Conservation (phyloP, 2,113 vertebrate species). For the Vidua macroura region DNA sequence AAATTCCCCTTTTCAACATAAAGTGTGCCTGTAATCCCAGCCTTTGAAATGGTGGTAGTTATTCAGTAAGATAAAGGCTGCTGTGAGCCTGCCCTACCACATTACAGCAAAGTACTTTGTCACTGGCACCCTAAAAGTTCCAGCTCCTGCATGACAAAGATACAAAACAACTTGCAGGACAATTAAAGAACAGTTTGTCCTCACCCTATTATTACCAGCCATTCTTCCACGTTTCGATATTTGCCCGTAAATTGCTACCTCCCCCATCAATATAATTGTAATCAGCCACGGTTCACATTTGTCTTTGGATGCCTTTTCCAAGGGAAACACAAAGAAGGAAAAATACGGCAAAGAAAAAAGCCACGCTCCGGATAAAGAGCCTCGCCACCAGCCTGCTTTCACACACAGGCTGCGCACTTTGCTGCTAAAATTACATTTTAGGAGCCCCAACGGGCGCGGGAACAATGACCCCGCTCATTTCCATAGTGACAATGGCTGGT, state of each 20-base stretch:
- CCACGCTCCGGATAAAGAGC: slow-evolving; percentile 16
- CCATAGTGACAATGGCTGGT: slow-evolving; percentile 48
- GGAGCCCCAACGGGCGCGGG: not conserved
- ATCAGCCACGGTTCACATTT: slow-evolving; percentile 36
- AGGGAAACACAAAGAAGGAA: slow-evolving; percentile 49
- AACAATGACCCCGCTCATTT: slow-evolving; percentile 59
- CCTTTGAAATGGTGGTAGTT: slow-evolving; percentile 39
- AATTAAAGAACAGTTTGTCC: slow-evolving; percentile 61
- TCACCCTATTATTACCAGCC: slow-evolving; percentile 49
- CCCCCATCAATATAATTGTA: slow-evolving; percentile 52
- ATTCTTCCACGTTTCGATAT: slow-evolving; percentile 34
- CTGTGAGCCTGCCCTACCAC: slow-evolving; percentile 40
- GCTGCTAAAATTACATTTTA: slow-evolving; percentile 58
- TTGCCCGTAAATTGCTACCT: slow-evolving; percentile 49
- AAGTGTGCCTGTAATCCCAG: slow-evolving; percentile 56
- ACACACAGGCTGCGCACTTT: slow-evolving; percentile 48
- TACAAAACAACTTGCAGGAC: slow-evolving; percentile 42
- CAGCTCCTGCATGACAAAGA: slow-evolving; percentile 55
- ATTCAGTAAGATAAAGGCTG: slow-evolving; percentile 59
- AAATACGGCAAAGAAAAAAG: slow-evolving; percentile 42
- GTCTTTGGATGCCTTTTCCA: slow-evolving; percentile 55
- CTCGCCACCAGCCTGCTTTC: slow-evolving; percentile 42
- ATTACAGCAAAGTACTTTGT: slow-evolving; percentile 42
- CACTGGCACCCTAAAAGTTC: slow-evolving; percentile 55
- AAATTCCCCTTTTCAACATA: slow-evolving; percentile 30